phyloP scores from a whole-genome alignment of 2,113 vertebrate genomes.

The Neofelis nebulosa region DNA sequence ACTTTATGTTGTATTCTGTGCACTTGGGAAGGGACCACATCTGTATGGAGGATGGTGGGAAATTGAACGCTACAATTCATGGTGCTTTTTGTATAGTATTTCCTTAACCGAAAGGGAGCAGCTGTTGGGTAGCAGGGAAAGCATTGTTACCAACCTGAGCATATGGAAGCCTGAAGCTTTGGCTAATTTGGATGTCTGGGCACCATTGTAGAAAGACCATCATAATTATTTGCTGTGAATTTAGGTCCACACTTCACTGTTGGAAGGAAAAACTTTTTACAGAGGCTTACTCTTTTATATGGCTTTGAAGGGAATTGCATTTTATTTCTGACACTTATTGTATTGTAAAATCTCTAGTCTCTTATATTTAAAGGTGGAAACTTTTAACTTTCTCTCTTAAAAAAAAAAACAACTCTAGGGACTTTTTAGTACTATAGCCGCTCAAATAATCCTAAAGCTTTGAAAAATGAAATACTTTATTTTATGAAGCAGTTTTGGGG shows the following conservation, averaged over 20 bases:
- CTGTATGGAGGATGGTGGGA: neutral
- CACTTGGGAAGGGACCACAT: neutral
- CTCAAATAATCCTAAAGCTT: conserved; percentile 83
- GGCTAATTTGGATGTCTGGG: neutral
- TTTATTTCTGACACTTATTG: conserved; percentile 80
- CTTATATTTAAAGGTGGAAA: conserved; percentile 84
- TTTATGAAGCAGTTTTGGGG: conserved; percentile 88
- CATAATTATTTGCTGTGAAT: conserved; percentile 56
- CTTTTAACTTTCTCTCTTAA: conserved; percentile 74
- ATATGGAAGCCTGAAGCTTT: neutral
- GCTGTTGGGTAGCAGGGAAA: neutral
- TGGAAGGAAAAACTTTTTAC: conserved; percentile 65
- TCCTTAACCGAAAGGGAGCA: neutral
- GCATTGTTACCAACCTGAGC: fast-evolving
- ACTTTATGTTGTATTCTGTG: neutral
- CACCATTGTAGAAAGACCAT: neutral
- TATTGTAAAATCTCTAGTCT: conserved; percentile 79
- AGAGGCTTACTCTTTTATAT: conserved; percentile 61
- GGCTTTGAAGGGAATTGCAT: conserved; percentile 70
- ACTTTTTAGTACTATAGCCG: conserved; percentile 78
- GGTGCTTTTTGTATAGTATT: fast-evolving
- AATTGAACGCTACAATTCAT: neutral
- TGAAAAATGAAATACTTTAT: conserved; percentile 84
- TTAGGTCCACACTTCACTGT: conserved; percentile 66
- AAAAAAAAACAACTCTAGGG: conserved; percentile 68